A percentile compares a stretch with the other conserved stretches of the same genome.
phyloP scores from a whole-genome alignment of 2,797 vertebrate species.

The Pangasius djambal region DNA sequence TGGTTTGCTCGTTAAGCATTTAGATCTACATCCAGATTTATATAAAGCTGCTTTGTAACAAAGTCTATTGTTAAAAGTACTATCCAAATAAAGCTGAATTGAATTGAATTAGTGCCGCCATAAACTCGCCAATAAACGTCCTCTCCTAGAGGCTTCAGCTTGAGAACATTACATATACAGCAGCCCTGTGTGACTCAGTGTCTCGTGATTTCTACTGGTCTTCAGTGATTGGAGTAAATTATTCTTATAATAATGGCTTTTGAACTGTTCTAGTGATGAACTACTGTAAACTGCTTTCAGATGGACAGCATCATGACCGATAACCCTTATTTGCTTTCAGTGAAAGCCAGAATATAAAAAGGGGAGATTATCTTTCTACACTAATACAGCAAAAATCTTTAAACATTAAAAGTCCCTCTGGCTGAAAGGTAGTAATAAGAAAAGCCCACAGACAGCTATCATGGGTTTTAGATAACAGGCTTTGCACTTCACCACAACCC shows the following conservation, averaged over 20 bases:
- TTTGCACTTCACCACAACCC: conserved; percentile 4
- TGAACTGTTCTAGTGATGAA: conserved; percentile 11
- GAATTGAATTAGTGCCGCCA: conserved; percentile 1
- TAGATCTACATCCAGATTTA: background rate
- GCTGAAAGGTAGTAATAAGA: conserved; percentile 23
- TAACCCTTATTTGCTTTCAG: background rate
- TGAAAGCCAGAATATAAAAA: conserved; percentile 4
- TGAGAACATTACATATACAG: background rate
- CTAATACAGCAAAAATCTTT: background rate
- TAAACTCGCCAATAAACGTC: background rate
- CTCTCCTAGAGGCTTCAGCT: background rate
- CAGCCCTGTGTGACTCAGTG: background rate
- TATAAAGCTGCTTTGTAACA: background rate
- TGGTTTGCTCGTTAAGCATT: background rate
- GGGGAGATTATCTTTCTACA: conserved; percentile 3
- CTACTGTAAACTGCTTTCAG: conserved; percentile 6
- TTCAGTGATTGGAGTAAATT: background rate
- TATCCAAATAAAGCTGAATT: background rate
- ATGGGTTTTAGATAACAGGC: conserved; percentile 25
- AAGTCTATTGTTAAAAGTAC: background rate
- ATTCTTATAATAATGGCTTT: background rate
- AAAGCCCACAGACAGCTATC: conserved; percentile 27
- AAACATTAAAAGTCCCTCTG: conserved; percentile 1
- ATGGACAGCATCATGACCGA: conserved; percentile 18
- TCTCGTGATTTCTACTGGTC: background rate